Conservation (phyloP, 2,888 invertebrate genomes). For the Himalopsyche anomala region DNA sequence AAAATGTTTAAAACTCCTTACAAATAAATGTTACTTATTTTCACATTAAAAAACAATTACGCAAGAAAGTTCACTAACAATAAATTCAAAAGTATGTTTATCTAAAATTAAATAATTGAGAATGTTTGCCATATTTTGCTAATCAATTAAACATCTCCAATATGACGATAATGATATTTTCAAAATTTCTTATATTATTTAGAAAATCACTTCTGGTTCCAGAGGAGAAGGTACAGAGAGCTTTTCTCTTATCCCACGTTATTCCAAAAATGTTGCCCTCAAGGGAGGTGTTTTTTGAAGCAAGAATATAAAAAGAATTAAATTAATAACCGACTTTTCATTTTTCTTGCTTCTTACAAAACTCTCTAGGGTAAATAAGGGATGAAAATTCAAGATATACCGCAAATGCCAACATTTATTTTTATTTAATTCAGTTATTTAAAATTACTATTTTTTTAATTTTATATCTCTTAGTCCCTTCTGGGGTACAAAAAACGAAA, state of each 20-base stretch:
- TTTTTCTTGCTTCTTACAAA: neutral
- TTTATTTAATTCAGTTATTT: neutral
- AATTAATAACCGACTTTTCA: slow-evolving; percentile 11
- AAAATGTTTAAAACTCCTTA: too few relatives aligned
- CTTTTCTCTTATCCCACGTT: neutral
- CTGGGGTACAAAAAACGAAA: too few relatives aligned
- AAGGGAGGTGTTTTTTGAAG: neutral
- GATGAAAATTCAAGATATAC: neutral
- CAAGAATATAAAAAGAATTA: slow-evolving; percentile 4
- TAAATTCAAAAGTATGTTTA: too few relatives aligned
- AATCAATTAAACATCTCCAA: too few relatives aligned
- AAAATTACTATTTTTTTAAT: neutral
- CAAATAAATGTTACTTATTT: too few relatives aligned
- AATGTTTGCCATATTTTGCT: too few relatives aligned
- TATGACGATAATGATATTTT: neutral
- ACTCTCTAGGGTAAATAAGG: neutral
- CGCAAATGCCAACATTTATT: neutral
- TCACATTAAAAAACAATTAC: too few relatives aligned
- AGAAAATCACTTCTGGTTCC: neutral
- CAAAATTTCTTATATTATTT: neutral
- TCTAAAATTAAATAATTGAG: too few relatives aligned
- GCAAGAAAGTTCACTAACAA: too few relatives aligned
- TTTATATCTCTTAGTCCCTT: too few relatives aligned
- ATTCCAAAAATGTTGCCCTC: neutral
- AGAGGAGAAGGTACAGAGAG: neutral